Base-by-base conservation (phyloP, 2,113 vertebrate species). In the Alosa alosa region DNA sequence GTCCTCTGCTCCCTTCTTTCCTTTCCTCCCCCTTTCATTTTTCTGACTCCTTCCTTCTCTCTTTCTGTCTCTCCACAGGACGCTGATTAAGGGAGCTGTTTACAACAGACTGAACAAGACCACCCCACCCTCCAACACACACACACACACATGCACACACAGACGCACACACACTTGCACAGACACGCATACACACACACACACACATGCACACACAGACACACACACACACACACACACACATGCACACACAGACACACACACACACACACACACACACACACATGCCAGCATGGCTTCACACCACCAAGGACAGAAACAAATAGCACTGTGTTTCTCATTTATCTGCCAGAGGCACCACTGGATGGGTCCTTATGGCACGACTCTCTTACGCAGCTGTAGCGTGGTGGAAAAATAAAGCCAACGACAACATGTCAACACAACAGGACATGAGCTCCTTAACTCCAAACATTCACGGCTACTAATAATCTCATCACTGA, bases 41-140 rank as follows among this genome's bases (percentile, higher is more conserved):
- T 31, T 25, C 9, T 31, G 7, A 11, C 64, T 11, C 9, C n/a
- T 31, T 68, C 9, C 8, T 31, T 68, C 64, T 3, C 9, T 68
- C 64, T 31, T n/a, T 25, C 64, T 10, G 36, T 78, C 31, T 39
- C 72, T 39, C 25, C 31, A 78, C 72, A 78, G 72, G 72, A 18
- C 31, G 15, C 72, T 78, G 72, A 78, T 78, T 72, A 72, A 72
- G 64, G n/a, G 25, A 10, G 64, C 64, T 72, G 64, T 31, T 72
- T 39, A 78, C 72, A 17, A 78, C 25, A 60, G 10, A 17, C 72
- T 13, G 25, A 78, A 78, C 13, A 13, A 78, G 25, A n/a, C 60
- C 4, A 22, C 22, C 31, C 64, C 11, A 8, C 72, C 11, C 11
- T 5, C 25, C 9, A 36, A 78, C 68, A 75, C 4, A 75, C 13